These are phyloP conservation scores for Arremon aurantiirostris DNA, from an alignment of 2,797 vertebrate species.

Conservation along the genomic window DNA sequence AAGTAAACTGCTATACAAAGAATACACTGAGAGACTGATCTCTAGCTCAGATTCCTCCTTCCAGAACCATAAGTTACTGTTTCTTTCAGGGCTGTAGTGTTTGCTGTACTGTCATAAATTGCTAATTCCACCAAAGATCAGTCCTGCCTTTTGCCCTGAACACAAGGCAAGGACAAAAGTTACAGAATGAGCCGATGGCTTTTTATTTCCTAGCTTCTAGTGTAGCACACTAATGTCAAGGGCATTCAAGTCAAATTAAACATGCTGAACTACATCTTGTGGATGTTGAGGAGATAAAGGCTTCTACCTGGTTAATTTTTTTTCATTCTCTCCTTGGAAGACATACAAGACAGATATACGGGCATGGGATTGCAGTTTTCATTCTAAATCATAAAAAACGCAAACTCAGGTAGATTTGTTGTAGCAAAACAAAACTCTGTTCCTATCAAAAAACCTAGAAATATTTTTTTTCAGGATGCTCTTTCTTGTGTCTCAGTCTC, in stretches of 20 bases:
- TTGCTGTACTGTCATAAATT: not conserved
- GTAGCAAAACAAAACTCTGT: not conserved
- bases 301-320: not conserved
- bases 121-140: not conserved
- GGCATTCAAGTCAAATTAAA: not conserved
- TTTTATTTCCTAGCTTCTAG: not conserved
- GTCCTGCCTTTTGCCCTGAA: not conserved
- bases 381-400: not conserved
- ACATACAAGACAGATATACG: not conserved
- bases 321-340: not conserved
- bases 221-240: not conserved
- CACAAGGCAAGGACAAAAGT: not conserved
- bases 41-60: not conserved
- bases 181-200: not conserved
- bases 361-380: not conserved
- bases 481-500: not conserved
- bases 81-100: not conserved
- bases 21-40: not conserved
- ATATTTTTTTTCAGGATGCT: not conserved
- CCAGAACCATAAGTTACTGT: not conserved
- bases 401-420: not conserved
- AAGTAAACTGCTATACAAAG: not conserved
- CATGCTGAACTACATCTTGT: not conserved
- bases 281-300: not conserved
- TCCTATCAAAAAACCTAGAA: not conserved